Evolutionary conservation across 2,888 invertebrate genomes (phyloP), one percentile per base, ranked within the genome.

Genomic region (Drosophila paracracens): DNA sequence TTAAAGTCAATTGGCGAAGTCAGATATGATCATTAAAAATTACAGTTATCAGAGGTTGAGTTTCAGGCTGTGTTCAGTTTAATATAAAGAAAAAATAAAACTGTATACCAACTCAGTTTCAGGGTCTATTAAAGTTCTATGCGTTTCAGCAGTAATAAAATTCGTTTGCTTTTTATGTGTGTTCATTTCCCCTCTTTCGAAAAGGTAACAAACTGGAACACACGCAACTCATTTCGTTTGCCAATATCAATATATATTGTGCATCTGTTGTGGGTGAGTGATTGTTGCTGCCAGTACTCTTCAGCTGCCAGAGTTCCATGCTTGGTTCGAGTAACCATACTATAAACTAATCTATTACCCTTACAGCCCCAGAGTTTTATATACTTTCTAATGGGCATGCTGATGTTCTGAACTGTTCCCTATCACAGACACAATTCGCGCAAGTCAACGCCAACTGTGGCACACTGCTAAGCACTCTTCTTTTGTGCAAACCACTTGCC

Each of bases 321-420:
- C 25, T 54, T n/a, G 36, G n/a, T 2, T 46, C 16, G 27, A 56
- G 27, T 25, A 27, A 13, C 18, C 8, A 33, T 21, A 31, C 21
- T 8, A 50, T 35, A 46, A 36, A 31, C 48, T n/a, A 38, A 61
- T 52, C 46, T 53, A 46, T 43, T 46, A n/a, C 27, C n/a, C 43
- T 21, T 25, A 21, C 51, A 68, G 43, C 70, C 61, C 70, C 48
- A 52, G 54, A 57, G 66, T 53, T 76, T 51, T 72, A 62, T 80
- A 80, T 74, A 82, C 72, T 77, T 84, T 83, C 67, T 82, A 82
- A 84, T 84, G 82, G 81, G 48, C 71, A 57, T 60, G 74, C 62
- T 71, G 74, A 74, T 65, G 62, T 50, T 70, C 70, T 74, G 82
- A 71, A 66, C 69, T 63, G 65, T 71, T 63, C 33, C 48, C 52